A percentile compares a stretch with the other conserved stretches of the same genome.
phyloP scores from a whole-genome alignment of 2,888 invertebrate species.

The Ichneumon xanthorius region DNA sequence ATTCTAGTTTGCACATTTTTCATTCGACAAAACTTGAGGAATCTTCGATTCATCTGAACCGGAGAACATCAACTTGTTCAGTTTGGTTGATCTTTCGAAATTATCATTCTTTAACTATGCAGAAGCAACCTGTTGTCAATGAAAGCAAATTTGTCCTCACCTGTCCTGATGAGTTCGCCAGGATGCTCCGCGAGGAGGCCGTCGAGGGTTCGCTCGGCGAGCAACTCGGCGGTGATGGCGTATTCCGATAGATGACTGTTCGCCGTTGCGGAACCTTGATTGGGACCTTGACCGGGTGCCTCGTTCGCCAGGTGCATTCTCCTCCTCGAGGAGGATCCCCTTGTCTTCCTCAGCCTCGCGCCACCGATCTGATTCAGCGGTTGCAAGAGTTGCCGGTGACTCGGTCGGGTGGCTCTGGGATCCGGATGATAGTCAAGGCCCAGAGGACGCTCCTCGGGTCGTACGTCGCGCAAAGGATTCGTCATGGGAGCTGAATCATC shows the following conservation, averaged over 20 bases:
- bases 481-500: constrained; percentile 81
- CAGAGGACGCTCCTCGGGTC: constrained; percentile 82
- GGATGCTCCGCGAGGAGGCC: constrained; percentile 95
- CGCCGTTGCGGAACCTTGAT: constrained; percentile 68
- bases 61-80: not conserved
- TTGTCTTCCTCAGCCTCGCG: constrained; percentile 77
- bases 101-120: not conserved
- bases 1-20: too few relatives aligned
- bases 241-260: constrained; percentile 85
- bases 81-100: too few relatives aligned
- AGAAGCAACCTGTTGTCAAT: not conserved
- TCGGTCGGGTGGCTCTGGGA: constrained; percentile 74
- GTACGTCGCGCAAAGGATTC: constrained; percentile 83
- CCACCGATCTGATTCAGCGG: constrained; percentile 73
- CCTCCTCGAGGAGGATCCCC: constrained; percentile 79
- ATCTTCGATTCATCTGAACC: not conserved
- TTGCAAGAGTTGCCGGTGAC: constrained; percentile 74
- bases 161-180: constrained; percentile 96
- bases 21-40: not conserved
- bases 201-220: constrained; percentile 94
- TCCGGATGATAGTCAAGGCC: constrained; percentile 80
- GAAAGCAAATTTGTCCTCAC: constrained; percentile 83
- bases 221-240: constrained; percentile 91
- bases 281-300: constrained; percentile 87
- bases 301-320: constrained; percentile 93